Evolutionary conservation across 2,888 invertebrate genomes (phyloP), one percentile per base, ranked within the genome.

Genomic region (Phymatocera aterrima): DNA sequence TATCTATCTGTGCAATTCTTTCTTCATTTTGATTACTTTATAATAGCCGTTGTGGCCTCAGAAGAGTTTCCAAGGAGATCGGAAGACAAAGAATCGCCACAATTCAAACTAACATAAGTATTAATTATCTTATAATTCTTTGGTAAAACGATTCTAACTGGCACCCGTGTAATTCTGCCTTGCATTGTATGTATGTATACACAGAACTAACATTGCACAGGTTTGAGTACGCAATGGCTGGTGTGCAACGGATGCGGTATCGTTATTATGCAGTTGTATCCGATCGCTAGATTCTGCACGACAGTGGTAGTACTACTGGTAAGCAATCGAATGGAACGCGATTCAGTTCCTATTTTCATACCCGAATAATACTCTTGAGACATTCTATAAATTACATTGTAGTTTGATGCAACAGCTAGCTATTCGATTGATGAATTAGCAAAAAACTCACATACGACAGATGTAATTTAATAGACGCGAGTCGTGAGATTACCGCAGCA

Each of bases 61-160:
- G 3, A 54, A 10, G 18, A 24, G 8, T 61, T 15, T 61, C 8
- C 21, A n/a, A n/a, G n/a, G n/a, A n/a, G n/a, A n/a, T n/a, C n/a
- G n/a, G 34, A 64, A 31, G 37, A 64, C 61, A 64, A 64, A 37
- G 61, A 34, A 68, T 28, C 40, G n/a, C 24, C 28, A 43, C 28
- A n/a, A 68, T 43, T 68, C 12, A 43, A 68, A 46, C 40, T 68
- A n/a, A n/a, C n/a, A n/a, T n/a, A n/a, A n/a, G n/a, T n/a, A 68
- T 46, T 43, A 68, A 43, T 68, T 46, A 68, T 46, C 68, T 68
- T 43, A 68, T 68, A 68, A 68, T 43, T 68, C 68, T 68, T 46
- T 10, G 31, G 40, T 68, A 68, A 68, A 40, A 68, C 68, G 68
- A 68, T 68, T 43, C 68, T 43, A n/a, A n/a, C n/a, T n/a, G 43